A percentile compares a stretch with the other conserved stretches of the same genome.
Conservation (phyloP, 2,797 vertebrate genomes). For the Acrocephalus scirpaceus region DNA sequence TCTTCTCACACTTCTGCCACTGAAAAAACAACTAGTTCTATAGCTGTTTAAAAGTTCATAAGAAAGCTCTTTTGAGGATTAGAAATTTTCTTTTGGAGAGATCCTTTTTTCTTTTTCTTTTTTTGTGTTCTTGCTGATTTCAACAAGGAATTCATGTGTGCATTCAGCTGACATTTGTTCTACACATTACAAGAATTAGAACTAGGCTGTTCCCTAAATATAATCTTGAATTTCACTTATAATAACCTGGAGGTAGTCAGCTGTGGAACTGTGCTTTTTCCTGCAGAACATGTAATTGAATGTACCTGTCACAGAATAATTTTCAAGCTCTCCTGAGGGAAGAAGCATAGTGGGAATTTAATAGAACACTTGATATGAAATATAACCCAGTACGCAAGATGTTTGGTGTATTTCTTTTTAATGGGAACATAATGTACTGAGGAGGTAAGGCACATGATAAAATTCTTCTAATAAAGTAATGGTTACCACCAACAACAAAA, state of each 20-base stretch:
- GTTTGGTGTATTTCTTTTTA: slow-evolving; percentile 24
- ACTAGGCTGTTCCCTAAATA: slow-evolving; percentile 33
- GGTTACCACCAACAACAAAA: not conserved
- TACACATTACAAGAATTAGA: not conserved
- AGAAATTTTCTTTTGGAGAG: not conserved
- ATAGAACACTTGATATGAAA: slow-evolving; percentile 40
- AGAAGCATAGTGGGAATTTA: slow-evolving; percentile 18
- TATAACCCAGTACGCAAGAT: not conserved
- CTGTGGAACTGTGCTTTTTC: slow-evolving; percentile 40
- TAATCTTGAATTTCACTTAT: slow-evolving; percentile 46
- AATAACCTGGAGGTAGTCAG: slow-evolving; percentile 43
- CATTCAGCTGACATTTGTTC: slow-evolving; percentile 15
- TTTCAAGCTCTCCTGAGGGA: slow-evolving; percentile 38
- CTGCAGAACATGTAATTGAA: slow-evolving; percentile 53
- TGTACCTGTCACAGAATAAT: slow-evolving; percentile 48
- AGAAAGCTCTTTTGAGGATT: not conserved
- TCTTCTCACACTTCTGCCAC: not conserved
- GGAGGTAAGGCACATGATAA: not conserved
- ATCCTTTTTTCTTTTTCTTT: not conserved
- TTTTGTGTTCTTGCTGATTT: not conserved
- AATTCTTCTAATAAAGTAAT: not conserved
- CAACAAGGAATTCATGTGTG: not conserved
- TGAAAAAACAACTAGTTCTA: not conserved
- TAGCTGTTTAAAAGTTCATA: not conserved
- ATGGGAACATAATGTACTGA: slow-evolving; percentile 32